phyloP scores from a whole-genome alignment of 2,888 invertebrate genomes.

The Caenorhabditis wallacei region DNA sequence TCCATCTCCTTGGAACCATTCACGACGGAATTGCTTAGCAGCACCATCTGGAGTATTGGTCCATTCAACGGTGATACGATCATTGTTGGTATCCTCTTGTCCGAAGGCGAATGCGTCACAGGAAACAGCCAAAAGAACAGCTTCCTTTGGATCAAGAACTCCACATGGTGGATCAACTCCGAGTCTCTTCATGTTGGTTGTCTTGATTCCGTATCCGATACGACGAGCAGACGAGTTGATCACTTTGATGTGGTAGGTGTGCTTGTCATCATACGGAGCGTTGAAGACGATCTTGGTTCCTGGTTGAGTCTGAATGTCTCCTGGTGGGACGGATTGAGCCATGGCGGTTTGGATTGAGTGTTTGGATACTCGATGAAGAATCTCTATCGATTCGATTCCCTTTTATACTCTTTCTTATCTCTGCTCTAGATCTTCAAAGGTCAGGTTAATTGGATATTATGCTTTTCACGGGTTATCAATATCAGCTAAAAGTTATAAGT shows the following conservation, averaged over 20 bases:
- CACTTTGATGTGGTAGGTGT: slow-evolving; percentile 43
- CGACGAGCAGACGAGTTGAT: slow-evolving; percentile 52
- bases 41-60: slow-evolving; percentile 22
- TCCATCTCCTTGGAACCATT: slow-evolving; percentile 21
- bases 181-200: slow-evolving; percentile 48
- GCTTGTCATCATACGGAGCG: slow-evolving; percentile 25
- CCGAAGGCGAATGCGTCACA: slow-evolving; percentile 23
- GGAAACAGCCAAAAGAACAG: slow-evolving; percentile 27
- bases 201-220: slow-evolving; percentile 52
- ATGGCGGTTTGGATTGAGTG: slow-evolving; percentile 40
- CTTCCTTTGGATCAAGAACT: slow-evolving; percentile 25
- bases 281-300: slow-evolving; percentile 21
- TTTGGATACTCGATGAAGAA: background rate
- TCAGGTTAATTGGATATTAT: background rate
- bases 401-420: slow-evolving; percentile 19
- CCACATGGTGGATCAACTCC: slow-evolving; percentile 49
- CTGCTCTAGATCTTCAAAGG: slow-evolving; percentile 1
- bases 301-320: slow-evolving; percentile 37
- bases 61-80: slow-evolving; percentile 17
- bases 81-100: slow-evolving; percentile 28
- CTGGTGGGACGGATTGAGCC: slow-evolving; percentile 75
- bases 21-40: slow-evolving; percentile 19
- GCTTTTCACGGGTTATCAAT: too few species aligned
- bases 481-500: too few species aligned
- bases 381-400: background rate